Evolutionary conservation across 2,888 invertebrate genomes (phyloP).

Genomic region (Nymphalis c-album): DNA sequence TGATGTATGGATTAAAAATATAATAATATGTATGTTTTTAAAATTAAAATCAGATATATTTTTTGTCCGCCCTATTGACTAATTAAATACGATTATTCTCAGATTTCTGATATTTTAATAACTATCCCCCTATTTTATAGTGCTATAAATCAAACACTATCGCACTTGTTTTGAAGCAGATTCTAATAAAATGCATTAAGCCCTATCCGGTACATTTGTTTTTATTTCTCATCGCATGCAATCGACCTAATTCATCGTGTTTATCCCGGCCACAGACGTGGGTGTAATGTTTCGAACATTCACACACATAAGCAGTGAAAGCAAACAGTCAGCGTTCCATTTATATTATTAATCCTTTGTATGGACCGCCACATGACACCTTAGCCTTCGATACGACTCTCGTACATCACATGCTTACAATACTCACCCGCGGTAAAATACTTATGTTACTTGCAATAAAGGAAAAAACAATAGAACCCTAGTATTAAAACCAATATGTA

Average conservation of each 20-base stretch:
- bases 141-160: conserved; percentile 7
- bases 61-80: not conserved
- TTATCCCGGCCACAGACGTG: conserved; percentile 53
- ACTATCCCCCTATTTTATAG: not conserved
- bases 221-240: conserved; percentile 19
- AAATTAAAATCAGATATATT: not conserved
- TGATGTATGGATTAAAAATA: conserved; percentile 13
- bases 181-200: conserved; percentile 9
- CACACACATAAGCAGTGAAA: conserved; percentile 65
- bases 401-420: conserved; percentile 19
- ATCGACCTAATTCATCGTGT: conserved; percentile 45
- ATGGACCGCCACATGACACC: conserved; percentile 71
- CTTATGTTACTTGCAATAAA: not conserved
- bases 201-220: conserved; percentile 5
- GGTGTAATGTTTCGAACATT: conserved; percentile 72
- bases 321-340: conserved; percentile 73
- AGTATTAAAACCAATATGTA: not conserved
- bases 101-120: not conserved
- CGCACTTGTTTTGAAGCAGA: not conserved
- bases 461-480: not conserved
- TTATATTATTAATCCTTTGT: conserved; percentile 71
- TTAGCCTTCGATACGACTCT: conserved; percentile 56
- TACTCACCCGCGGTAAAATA: conserved; percentile 2
- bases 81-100: not conserved
- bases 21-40: conserved; percentile 1